phyloP scores from a whole-genome alignment of 1,140 invertebrate genomes.

The Marisa cornuarietis region DNA sequence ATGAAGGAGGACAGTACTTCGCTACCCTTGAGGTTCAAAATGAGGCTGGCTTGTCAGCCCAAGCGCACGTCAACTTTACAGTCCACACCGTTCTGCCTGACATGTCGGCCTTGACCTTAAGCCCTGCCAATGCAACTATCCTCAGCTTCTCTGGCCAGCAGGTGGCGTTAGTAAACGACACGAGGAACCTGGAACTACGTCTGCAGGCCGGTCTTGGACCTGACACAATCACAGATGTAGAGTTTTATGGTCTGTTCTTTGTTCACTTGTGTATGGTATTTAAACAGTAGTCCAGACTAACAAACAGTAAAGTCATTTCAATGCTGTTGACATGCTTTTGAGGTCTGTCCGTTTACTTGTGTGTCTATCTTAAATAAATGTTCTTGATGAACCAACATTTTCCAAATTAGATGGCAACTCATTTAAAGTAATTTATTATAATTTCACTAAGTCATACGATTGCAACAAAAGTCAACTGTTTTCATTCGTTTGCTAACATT shows the following conservation, averaged over 20 bases:
- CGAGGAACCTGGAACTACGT: slow-evolving; percentile 18
- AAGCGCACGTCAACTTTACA: slow-evolving; percentile 33
- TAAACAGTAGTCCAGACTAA: no score
- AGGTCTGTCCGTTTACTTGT: no score
- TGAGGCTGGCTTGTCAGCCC: slow-evolving; percentile 18
- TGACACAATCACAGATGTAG: slow-evolving; percentile 7
- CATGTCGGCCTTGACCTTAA: slow-evolving; percentile 9
- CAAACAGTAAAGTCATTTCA: no score
- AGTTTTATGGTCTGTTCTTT: slow-evolving; percentile 31
- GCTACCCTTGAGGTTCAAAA: slow-evolving; percentile 28
- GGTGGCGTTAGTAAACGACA: background rate
- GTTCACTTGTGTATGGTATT: no score
- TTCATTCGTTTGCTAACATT: no score
- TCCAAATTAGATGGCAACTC: no score
- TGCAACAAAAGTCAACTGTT: no score
- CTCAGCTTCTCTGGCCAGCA: background rate
- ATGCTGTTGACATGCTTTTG: no score
- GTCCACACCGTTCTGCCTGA: slow-evolving; percentile 31
- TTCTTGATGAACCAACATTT: no score
- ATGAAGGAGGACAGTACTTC: slow-evolving; percentile 22
- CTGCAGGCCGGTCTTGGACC: slow-evolving; percentile 5
- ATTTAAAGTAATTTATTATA: no score
- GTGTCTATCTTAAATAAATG: no score
- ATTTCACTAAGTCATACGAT: no score
- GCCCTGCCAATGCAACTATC: background rate